A percentile compares a stretch with the other conserved stretches of the same genome.
Conservation (phyloP, 2,888 invertebrate genomes). For the Drosophila birchii region DNA sequence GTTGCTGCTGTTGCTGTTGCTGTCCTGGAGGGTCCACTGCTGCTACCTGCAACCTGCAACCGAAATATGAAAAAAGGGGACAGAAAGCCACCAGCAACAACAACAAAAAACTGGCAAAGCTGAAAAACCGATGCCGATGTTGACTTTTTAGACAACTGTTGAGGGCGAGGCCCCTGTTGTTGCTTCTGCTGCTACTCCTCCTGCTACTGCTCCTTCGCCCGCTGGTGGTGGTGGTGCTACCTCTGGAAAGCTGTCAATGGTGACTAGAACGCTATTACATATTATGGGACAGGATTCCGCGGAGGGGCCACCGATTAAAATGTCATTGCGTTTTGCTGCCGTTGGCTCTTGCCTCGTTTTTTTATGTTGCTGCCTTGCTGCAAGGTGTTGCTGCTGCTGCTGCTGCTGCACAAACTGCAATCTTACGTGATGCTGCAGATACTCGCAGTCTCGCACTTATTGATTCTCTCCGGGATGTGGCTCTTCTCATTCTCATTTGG, state of each 20-base stretch:
- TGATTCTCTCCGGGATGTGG: conserved; percentile 9
- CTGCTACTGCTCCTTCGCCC: conserved; percentile 20
- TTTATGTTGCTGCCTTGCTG: conserved; percentile 14
- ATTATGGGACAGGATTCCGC: conserved; percentile 37
- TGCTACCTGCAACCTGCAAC: conserved; percentile 35
- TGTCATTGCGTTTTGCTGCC: conserved; percentile 78
- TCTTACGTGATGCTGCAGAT: conserved; percentile 20
- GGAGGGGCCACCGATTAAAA: conserved; percentile 66
- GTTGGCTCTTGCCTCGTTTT: conserved; percentile 28
- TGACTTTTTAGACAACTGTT: conserved; percentile 52
- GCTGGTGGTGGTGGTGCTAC: conserved; percentile 8
- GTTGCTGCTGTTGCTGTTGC: conserved; percentile 17
- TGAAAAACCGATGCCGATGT: conserved; percentile 29
- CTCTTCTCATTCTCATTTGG: not conserved
- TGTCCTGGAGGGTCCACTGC: conserved; percentile 32
- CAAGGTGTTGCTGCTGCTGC: conserved; percentile 18
- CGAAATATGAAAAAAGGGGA: conserved; percentile 38
- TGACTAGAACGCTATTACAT: conserved; percentile 59
- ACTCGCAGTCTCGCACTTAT: conserved; percentile 10
- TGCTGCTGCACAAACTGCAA: conserved; percentile 11
- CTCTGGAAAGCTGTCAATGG: conserved; percentile 45
- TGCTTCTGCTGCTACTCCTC: conserved; percentile 13
- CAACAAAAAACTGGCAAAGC: conserved; percentile 4
- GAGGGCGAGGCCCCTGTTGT: conserved; percentile 47
- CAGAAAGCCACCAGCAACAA: not conserved